phyloP scores from a whole-genome alignment of 1,140 invertebrate species.

The Littorina saxatilis region DNA sequence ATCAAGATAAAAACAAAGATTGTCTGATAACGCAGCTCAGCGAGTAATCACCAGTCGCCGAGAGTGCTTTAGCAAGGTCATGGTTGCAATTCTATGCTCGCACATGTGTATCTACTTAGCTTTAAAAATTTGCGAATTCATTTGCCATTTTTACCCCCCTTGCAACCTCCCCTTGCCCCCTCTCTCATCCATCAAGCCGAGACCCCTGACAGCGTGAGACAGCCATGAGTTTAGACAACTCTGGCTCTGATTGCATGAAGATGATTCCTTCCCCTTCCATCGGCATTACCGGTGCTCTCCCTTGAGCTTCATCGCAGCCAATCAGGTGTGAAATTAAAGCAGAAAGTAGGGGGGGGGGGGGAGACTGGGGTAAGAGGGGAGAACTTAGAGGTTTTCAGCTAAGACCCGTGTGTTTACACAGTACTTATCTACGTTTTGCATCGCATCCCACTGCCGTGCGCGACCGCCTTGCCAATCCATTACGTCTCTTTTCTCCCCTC shows the following conservation, averaged over 20 bases:
- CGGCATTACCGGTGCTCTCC: background rate
- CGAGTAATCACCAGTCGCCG: too few species aligned
- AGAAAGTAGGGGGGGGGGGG: background rate
- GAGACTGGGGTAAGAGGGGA: too few species aligned
- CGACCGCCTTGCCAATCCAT: background rate
- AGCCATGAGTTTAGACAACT: background rate
- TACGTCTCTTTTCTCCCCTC: background rate
- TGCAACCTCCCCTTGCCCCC: too few species aligned
- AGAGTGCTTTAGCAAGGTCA: too few species aligned
- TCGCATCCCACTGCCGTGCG: background rate
- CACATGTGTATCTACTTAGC: too few species aligned
- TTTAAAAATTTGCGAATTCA: too few species aligned
- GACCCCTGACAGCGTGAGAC: background rate
- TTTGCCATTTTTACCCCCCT: too few species aligned
- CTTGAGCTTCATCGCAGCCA: background rate
- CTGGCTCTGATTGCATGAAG: slow-evolving; percentile 3
- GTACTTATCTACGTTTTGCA: background rate
- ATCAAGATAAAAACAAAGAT: too few species aligned
- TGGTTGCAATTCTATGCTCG: too few species aligned
- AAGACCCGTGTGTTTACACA: background rate
- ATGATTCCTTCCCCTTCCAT: too few species aligned
- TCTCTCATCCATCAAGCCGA: background rate
- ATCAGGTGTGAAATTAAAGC: slow-evolving; percentile 16
- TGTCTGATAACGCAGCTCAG: too few species aligned
- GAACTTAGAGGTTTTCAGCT: background rate